These are phyloP conservation scores for Teleogryllus oceanicus DNA, from an alignment of 2,888 invertebrate species.

Conservation along the genomic window DNA sequence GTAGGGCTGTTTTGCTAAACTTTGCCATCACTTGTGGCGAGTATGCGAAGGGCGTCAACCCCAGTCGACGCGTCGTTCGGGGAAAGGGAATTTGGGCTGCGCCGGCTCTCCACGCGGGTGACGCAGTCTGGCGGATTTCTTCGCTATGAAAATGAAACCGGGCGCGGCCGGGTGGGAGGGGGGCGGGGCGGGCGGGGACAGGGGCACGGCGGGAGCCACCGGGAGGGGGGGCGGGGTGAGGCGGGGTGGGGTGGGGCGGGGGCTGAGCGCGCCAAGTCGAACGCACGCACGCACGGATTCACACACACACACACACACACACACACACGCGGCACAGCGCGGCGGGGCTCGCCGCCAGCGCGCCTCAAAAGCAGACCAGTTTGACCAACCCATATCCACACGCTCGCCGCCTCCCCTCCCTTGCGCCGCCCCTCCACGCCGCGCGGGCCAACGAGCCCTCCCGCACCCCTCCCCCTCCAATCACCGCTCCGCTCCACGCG, in stretches of 20 bases:
- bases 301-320: background rate
- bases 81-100: too few species aligned
- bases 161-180: too few species aligned
- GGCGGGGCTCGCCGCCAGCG: conserved; percentile 22
- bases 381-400: conserved; percentile 28
- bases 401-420: background rate
- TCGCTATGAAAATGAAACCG: too few species aligned
- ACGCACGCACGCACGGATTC: background rate
- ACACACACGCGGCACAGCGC: background rate
- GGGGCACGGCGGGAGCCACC: background rate
- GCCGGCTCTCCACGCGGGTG: too few species aligned
- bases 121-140: too few species aligned
- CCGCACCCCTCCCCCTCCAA: conserved; percentile 3
- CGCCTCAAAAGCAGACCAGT: conserved; percentile 29
- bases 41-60: too few species aligned
- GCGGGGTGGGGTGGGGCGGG: background rate
- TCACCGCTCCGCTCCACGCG: background rate
- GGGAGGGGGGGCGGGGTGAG: conserved; percentile 12
- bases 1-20: too few species aligned
- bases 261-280: background rate
- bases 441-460: background rate
- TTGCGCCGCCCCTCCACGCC: background rate
- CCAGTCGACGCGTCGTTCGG: too few species aligned
- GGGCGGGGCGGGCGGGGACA: background rate
- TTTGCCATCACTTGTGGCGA: too few species aligned